A percentile compares a stretch with the other conserved stretches of the same genome.
phyloP scores from a whole-genome alignment of 2,113 vertebrate genomes.

The Neofelis nebulosa region DNA sequence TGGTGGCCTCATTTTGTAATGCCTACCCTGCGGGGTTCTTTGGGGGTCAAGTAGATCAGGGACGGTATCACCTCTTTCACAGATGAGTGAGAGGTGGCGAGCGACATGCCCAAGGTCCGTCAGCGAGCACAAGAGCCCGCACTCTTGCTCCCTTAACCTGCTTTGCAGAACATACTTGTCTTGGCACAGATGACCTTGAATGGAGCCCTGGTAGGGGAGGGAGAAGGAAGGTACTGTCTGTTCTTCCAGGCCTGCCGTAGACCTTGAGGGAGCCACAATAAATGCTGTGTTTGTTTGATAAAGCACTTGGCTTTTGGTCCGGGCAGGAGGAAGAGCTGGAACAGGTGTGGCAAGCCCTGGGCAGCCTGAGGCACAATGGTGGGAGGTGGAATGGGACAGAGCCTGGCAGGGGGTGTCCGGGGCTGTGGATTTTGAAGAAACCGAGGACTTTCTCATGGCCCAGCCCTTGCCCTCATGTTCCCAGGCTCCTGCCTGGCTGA shows the following conservation, averaged over 20 bases:
- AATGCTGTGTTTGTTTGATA: constrained; percentile 65
- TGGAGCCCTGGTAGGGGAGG: neutral
- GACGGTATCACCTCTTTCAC: neutral
- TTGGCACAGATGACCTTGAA: constrained; percentile 10
- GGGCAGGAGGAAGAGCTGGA: constrained; percentile 45
- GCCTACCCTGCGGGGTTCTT: neutral
- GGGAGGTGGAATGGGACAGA: neutral
- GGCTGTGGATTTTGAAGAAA: neutral
- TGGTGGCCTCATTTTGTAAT: too few species aligned
- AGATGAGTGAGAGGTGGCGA: neutral
- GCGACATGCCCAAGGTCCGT: neutral
- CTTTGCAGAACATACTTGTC: neutral
- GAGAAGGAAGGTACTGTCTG: constrained; percentile 49
- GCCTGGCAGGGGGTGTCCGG: neutral
- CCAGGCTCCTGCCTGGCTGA: neutral
- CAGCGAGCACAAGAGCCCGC: fast-evolving
- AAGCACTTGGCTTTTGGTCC: constrained; percentile 66
- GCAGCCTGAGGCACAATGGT: neutral
- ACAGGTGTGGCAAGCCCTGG: constrained; percentile 55
- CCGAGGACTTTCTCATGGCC: neutral
- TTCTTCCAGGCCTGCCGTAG: constrained; percentile 7
- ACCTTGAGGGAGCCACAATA: constrained; percentile 62
- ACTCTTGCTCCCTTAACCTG: neutral
- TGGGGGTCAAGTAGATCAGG: neutral
- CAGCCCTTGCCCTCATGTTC: neutral